These are phyloP conservation scores for Entelurus aequoreus DNA, from an alignment of 2,113 vertebrate genomes.

Conservation along the genomic window DNA sequence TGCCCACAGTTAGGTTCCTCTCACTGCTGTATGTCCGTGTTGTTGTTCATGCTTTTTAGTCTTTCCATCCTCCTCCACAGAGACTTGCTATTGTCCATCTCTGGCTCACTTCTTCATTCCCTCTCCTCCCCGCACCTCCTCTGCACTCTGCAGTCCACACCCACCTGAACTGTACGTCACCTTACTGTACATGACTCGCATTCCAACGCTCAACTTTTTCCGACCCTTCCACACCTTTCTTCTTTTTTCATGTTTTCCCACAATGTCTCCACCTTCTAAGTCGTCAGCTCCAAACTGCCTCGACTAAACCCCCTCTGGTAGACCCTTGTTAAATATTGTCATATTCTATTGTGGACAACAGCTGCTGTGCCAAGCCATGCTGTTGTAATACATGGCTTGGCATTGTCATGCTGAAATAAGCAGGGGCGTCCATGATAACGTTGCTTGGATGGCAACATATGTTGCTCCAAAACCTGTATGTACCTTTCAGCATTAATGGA, in stretches of 20 bases:
- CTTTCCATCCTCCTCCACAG: not conserved
- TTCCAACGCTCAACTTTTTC: not conserved
- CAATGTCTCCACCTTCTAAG: too few species aligned
- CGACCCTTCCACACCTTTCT: not conserved
- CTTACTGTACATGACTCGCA: not conserved
- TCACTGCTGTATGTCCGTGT: not conserved
- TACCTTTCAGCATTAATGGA: too few species aligned
- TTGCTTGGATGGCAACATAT: too few species aligned
- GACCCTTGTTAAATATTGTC: too few species aligned
- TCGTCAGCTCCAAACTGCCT: too few species aligned
- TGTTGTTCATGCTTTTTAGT: not conserved
- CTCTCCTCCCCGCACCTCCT: not conserved
- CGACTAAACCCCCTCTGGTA: too few species aligned
- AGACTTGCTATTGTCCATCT: constrained; percentile 7
- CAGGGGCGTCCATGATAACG: too few species aligned
- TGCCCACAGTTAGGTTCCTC: not conserved
- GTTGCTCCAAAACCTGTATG: too few species aligned
- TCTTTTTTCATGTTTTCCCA: not conserved
- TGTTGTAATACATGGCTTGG: too few species aligned
- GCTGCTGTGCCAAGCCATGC: too few species aligned
- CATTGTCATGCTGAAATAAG: too few species aligned
- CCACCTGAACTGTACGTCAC: not conserved
- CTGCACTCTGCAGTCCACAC: not conserved
- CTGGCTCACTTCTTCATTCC: constrained; percentile 5
- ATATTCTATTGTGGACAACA: too few species aligned